Evolutionary conservation across 1,140 invertebrate species (phyloP), one percentile per base, ranked within the genome.

Genomic region (Drosophila arawakana): DNA sequence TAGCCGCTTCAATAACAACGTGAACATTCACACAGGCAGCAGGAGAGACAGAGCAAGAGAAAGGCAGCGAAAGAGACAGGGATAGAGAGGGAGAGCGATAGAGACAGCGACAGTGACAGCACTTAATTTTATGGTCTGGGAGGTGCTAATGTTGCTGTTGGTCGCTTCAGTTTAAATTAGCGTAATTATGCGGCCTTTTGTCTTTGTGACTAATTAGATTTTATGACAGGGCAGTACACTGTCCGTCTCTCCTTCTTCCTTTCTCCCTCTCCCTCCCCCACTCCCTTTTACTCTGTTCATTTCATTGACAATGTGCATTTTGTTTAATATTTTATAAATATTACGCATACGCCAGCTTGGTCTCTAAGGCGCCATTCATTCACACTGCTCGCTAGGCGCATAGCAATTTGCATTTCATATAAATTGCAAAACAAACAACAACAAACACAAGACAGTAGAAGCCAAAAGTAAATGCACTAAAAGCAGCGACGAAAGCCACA

Each of bases 121-220:
- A 55, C 58, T 77, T 80, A 76, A 68, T 76, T 85, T 89, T 79
- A 86, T 86, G 82, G 46, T 46, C 67, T 37, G 65, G 57, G 55
- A 80, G 81, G 76, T 86, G 84, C 78, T 85, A 89, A 85, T 82
- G 80, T 73, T 54, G 52, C 63, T 60, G 49, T 67, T 44, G 54
- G 49, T 55, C 59, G 72, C 73, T 63, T 69, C 55, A 34, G 68
- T 57, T 79, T 79, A 68, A 67, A 82, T 85, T 85, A 72, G 81
- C 79, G 79, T 90, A 85, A 90, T 90, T 86, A 90, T 75, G 73
- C 69, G 61, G 73, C 78, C 76, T 81, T 86, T 90, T 86, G 86
- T 90, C 79, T 77, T 80, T 73, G 73, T 73, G 80, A 76, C 83
- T 88, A 86, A 86, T 86, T 86, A 82, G 80, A 86, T 86, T 86